Evolutionary conservation across 2,888 invertebrate species (phyloP).

Genomic region (Iselma pallidipennis): DNA sequence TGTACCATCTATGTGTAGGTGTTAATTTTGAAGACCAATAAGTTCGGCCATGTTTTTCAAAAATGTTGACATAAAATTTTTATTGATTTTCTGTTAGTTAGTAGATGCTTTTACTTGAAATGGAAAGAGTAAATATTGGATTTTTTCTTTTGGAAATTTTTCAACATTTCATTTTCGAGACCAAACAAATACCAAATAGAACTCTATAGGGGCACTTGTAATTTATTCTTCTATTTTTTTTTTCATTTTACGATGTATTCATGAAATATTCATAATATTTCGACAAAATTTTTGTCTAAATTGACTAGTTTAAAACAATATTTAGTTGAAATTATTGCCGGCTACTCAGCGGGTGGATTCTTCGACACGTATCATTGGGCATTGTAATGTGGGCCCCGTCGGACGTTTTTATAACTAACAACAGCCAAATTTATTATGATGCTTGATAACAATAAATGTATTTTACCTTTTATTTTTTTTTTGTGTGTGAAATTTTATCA

Average conservation of each 20-base stretch:
- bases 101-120: background rate
- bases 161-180: background rate
- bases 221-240: constrained; percentile 1
- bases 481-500: background rate
- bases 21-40: background rate
- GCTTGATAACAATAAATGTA: background rate
- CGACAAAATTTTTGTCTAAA: constrained; percentile 8
- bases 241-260: constrained; percentile 5
- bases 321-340: constrained; percentile 16
- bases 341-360: constrained; percentile 12
- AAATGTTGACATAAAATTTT: background rate
- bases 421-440: constrained; percentile 11
- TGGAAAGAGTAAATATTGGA: background rate
- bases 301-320: constrained; percentile 13
- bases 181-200: background rate
- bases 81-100: background rate
- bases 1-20: too few relatives aligned
- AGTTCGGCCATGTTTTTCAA: background rate
- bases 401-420: constrained; percentile 17
- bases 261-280: constrained; percentile 18
- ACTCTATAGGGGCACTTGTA: background rate
- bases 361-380: constrained; percentile 8
- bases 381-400: constrained; percentile 10
- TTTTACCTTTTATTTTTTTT: constrained; percentile 7
- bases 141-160: too few relatives aligned